Base-by-base conservation (phyloP, 2,113 vertebrate species). In the Cephalopterus ornatus region DNA sequence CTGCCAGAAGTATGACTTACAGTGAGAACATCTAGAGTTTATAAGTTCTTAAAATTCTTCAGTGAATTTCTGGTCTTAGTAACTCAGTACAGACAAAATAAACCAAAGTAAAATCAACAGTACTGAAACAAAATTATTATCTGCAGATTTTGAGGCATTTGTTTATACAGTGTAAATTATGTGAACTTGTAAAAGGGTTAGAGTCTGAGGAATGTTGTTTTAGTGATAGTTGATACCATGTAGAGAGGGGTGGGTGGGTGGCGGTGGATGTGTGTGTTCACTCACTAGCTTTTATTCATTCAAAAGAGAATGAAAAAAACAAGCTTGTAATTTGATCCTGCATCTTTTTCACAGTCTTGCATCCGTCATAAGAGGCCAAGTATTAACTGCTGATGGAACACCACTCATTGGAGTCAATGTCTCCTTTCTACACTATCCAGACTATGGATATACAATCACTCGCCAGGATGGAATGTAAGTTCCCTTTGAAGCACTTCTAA, bases 351-450 rank as follows among this genome's bases (percentile, higher is more conserved):
- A 77, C 96, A 99, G 99, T 97, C 98, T 99, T 96, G 99, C 98
- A 56, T 99, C 99, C 5, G 98, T 99, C 96, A 98, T 99, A 98
- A 98, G 99, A 92, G 99, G 99, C 96, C 99, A 99, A 95, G 99
- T 99, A 68, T 98, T 99, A 79, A 99, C 99, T 16, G 99, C 98
- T 52, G 99, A 99, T 37, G 99, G 99, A 89, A 99, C 99, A 0
- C 99, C 99, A 6, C 99, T 99, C 92, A 99, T 99, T 81, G 99
- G 99, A 96, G 99, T 99, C 79, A 99, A 99, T n/a, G 99, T 99
- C 92, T 99, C 99, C 11, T 99, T 99, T 92, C 98, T 98, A 73
- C 99, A 99, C 97, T 99, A 99, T 93, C 98, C 98, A 2, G 99
- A 99, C 80, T 99, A 99, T 21, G 99, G 99, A 37, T 99, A 99